A percentile compares a stretch with the other conserved stretches of the same genome.
These are phyloP conservation scores for Geotrupes spiniger DNA, from an alignment of 2,888 invertebrate genomes.

Conservation along the genomic window DNA sequence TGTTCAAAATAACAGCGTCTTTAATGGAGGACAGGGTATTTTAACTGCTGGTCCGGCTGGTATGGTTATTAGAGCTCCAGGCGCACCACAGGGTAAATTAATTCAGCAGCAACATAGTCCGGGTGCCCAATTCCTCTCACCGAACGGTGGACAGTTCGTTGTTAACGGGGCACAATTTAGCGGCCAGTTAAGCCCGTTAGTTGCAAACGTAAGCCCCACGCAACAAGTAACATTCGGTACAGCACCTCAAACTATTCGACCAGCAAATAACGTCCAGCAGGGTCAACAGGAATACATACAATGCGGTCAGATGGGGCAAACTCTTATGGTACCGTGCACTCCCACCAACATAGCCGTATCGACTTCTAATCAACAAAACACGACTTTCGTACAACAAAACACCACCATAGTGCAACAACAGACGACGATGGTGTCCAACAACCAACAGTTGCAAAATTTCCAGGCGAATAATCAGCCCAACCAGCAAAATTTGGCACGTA, in stretches of 20 bases:
- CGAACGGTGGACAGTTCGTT: slow-evolving; percentile 70
- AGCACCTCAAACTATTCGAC: slow-evolving; percentile 53
- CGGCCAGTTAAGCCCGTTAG: slow-evolving; percentile 76
- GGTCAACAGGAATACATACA: slow-evolving; percentile 70
- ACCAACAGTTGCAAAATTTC: slow-evolving; percentile 55
- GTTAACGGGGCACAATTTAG: slow-evolving; percentile 71
- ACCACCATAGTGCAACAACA: slow-evolving; percentile 82
- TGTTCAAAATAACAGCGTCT: slow-evolving; percentile 64
- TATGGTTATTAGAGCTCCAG: slow-evolving; percentile 74
- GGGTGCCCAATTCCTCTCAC: slow-evolving; percentile 70
- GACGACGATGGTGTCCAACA: slow-evolving; percentile 72
- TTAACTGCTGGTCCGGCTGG: slow-evolving; percentile 66
- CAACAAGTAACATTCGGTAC: slow-evolving; percentile 63
- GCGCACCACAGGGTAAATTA: slow-evolving; percentile 67
- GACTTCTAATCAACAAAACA: slow-evolving; percentile 60
- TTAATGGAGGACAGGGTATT: slow-evolving; percentile 65
- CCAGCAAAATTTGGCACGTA: slow-evolving; percentile 42
- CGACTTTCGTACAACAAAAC: slow-evolving; percentile 78
- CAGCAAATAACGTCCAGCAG: slow-evolving; percentile 44
- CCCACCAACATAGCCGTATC: slow-evolving; percentile 58
- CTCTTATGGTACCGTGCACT: slow-evolving; percentile 68
- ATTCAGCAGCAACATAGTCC: slow-evolving; percentile 65
- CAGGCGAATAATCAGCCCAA: slow-evolving; percentile 35
- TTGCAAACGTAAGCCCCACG: slow-evolving; percentile 70
- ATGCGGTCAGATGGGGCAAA: slow-evolving; percentile 67